Evolutionary conservation across 2,888 invertebrate genomes (phyloP), one percentile per base, ranked within the genome.

Genomic region (Zeuzera pyrina): DNA sequence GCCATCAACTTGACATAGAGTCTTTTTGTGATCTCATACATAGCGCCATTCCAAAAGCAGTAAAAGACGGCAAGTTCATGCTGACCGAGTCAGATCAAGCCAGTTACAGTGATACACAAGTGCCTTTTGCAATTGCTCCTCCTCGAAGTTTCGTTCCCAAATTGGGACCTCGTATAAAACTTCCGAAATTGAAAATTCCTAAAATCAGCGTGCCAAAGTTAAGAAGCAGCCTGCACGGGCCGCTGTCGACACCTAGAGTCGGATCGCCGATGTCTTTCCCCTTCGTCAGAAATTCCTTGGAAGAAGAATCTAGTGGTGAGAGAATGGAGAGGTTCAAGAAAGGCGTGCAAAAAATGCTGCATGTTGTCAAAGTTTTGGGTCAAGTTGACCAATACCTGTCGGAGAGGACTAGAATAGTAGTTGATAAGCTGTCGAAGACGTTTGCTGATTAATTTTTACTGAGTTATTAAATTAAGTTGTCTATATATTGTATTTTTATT

Each of bases 321-420:
- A 56, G 53, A 34, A 68, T 81, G 69, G 77, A 76, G 35, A 67
- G 55, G 28, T 72, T 83, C 35, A 79, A 78, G 44, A 83, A 76
- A 40, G 78, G 73, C 1, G 61, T 83, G 0, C 71, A 77, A 43
- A 79, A 77, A 45, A 63, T 83, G 71, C 40, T 81, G 3, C 69
- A 74, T 22, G 60, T 78, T 1, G 79, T 81, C 1, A 81, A 76
- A 48, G 72, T 81, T 10, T 43, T 83, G 13, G 72, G 77, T 0
- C 68, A 76, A 45, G 65, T 83, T 14, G 81, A 81, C 25, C 66
- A 70, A 35, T 83, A 81, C 36, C 25, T 83, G 21, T 76, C 83
- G 1, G 78, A 81, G 24, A 57, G 83, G 37, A 72, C 71, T 5
- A 51, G 78, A 22, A 74, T 78, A 31, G 50, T 83, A 12, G 58